phyloP scores from a whole-genome alignment of 2,888 invertebrate genomes.

The Sphaerophoria taeniata region DNA sequence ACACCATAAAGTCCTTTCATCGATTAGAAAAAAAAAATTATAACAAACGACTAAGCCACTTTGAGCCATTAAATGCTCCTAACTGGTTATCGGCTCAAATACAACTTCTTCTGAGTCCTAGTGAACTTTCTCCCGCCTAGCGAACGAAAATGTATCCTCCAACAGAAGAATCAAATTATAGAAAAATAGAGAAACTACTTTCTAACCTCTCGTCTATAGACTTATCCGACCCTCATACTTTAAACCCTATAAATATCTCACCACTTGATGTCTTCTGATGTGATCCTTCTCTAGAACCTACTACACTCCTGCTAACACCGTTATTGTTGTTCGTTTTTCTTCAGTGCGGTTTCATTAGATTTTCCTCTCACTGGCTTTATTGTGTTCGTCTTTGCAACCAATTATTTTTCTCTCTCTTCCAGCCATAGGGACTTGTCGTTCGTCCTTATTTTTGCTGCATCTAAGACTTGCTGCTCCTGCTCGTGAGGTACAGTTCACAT shows the following conservation, averaged over 20 bases:
- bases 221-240: slow-evolving; percentile 42
- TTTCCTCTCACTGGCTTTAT: slow-evolving; percentile 18
- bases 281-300: slow-evolving; percentile 10
- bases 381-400: slow-evolving; percentile 35
- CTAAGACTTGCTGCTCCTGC: background rate
- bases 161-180: background rate
- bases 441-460: slow-evolving; percentile 12
- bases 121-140: slow-evolving; percentile 2
- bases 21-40: no score
- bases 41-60: no score
- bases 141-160: slow-evolving; percentile 6
- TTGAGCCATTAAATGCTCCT: no score
- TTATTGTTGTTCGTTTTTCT: slow-evolving; percentile 24
- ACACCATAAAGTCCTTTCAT: no score
- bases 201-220: slow-evolving; percentile 26
- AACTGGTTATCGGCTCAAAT: no score
- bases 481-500: slow-evolving; percentile 46
- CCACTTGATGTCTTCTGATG: slow-evolving; percentile 56
- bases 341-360: slow-evolving; percentile 48
- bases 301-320: background rate
- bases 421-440: no score
- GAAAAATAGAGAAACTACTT: background rate
- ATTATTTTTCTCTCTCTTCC: slow-evolving; percentile 34
- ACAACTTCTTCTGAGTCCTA: no score
- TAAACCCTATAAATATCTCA: slow-evolving; percentile 36